phyloP scores from a whole-genome alignment of 2,888 invertebrate genomes.

The Rhorus exstirpatorius region DNA sequence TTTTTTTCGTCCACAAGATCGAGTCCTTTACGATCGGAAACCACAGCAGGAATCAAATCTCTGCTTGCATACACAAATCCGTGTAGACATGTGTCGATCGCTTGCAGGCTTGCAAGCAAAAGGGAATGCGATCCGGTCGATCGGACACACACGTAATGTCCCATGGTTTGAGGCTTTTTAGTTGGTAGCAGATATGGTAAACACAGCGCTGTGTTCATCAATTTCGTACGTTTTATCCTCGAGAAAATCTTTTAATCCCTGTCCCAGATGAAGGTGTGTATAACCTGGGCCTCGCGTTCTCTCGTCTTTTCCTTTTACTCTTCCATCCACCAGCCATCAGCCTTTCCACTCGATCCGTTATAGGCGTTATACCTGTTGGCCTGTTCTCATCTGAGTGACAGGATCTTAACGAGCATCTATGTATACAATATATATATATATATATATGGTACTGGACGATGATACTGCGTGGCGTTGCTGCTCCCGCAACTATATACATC shows the following conservation, averaged over 20 bases:
- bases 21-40: constrained; percentile 28
- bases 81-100: not conserved
- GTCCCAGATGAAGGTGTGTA: constrained; percentile 51
- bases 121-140: constrained; percentile 4
- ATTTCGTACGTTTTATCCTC: constrained; percentile 77
- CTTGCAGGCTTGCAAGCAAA: constrained; percentile 10
- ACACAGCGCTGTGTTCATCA: constrained; percentile 73
- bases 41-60: constrained; percentile 59
- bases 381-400: constrained; percentile 79
- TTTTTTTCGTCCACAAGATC: constrained; percentile 13
- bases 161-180: constrained; percentile 1
- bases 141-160: not conserved
- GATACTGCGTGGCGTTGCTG: constrained; percentile 50
- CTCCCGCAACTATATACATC: constrained; percentile 49
- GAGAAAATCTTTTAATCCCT: constrained; percentile 79
- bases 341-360: constrained; percentile 68
- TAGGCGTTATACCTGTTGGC: constrained; percentile 72
- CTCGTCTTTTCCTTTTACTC: constrained; percentile 8
- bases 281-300: not conserved
- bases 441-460: constrained; percentile 40
- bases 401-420: constrained; percentile 85
- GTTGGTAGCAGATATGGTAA: not conserved
- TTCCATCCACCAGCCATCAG: constrained; percentile 15
- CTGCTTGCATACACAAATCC: not conserved
- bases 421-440: constrained; percentile 30